Percentiles rank a stretch among this genome's conserved stretches.
Evolutionary conservation across 2,113 vertebrate species (phyloP).

Genomic region (Dendropsophus ebraccatus): DNA sequence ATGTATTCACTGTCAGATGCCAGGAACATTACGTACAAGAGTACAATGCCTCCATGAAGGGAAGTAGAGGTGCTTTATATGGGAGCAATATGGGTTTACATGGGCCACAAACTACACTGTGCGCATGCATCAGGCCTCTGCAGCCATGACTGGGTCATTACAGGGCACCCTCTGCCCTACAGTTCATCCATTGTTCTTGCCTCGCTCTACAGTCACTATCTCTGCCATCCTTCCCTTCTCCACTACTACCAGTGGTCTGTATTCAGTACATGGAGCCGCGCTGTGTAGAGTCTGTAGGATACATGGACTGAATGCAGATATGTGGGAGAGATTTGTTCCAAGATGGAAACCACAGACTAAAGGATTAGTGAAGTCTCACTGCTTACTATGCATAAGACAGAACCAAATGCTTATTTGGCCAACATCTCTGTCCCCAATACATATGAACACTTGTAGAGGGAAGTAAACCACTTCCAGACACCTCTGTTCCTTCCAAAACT

Average conservation of each 20-base stretch:
- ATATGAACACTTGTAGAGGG: too few relatives aligned
- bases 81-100: not conserved
- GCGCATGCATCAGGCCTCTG: too few relatives aligned
- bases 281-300: not conserved
- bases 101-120: not conserved
- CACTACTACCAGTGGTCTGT: not conserved
- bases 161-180: too few relatives aligned
- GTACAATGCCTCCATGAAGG: not conserved
- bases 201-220: too few relatives aligned
- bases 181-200: too few relatives aligned
- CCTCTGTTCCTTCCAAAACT: too few relatives aligned
- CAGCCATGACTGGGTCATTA: too few relatives aligned
- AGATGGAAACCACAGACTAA: not conserved
- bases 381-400: too few relatives aligned
- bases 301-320: not conserved
- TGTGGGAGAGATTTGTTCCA: not conserved
- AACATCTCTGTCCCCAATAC: too few relatives aligned
- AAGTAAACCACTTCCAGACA: too few relatives aligned
- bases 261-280: not conserved
- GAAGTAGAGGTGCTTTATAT: not conserved
- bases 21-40: not conserved
- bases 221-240: not conserved
- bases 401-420: too few relatives aligned
- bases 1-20: not conserved
- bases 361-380: too few relatives aligned